phyloP scores from a whole-genome alignment of 2,797 vertebrate species.

The Petrocephalus sullivani region DNA sequence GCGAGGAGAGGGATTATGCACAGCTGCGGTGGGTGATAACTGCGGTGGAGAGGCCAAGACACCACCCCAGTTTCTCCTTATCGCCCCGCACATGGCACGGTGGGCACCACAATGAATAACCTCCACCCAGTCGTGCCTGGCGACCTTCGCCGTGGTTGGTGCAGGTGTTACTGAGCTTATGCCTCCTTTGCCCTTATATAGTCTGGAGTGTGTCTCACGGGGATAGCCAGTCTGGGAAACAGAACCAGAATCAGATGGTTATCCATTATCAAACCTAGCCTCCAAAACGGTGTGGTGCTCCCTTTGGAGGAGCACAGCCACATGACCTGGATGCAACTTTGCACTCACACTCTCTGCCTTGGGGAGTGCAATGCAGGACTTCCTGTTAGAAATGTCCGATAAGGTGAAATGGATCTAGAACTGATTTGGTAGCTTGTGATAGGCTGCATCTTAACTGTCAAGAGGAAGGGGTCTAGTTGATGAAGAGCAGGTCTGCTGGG shows the following conservation, averaged over 20 bases:
- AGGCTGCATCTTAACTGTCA: background rate
- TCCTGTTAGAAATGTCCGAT: background rate
- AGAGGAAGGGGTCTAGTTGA: background rate
- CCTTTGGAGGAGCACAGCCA: background rate
- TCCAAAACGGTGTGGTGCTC: background rate
- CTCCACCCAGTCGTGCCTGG: slow-evolving; percentile 53
- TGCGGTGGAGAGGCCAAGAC: slow-evolving; percentile 62
- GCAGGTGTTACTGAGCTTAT: background rate
- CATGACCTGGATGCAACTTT: background rate
- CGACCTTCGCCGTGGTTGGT: slow-evolving; percentile 48
- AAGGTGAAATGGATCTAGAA: slow-evolving; percentile 6
- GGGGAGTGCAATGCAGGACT: background rate
- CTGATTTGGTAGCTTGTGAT: background rate
- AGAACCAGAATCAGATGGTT: background rate
- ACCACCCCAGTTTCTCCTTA: slow-evolving; percentile 63
- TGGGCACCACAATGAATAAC: slow-evolving; percentile 52
- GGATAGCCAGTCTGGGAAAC: background rate
- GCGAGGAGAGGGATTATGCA: slow-evolving; percentile 50
- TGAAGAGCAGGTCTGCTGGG: background rate
- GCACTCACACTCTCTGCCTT: background rate
- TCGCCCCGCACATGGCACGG: background rate
- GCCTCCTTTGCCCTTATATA: background rate
- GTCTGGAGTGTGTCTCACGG: background rate
- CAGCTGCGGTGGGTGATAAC: slow-evolving; percentile 72
- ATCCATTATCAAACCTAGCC: background rate